Base-by-base conservation (phyloP, 2,113 vertebrate species). In the Plotosus lineatus region DNA sequence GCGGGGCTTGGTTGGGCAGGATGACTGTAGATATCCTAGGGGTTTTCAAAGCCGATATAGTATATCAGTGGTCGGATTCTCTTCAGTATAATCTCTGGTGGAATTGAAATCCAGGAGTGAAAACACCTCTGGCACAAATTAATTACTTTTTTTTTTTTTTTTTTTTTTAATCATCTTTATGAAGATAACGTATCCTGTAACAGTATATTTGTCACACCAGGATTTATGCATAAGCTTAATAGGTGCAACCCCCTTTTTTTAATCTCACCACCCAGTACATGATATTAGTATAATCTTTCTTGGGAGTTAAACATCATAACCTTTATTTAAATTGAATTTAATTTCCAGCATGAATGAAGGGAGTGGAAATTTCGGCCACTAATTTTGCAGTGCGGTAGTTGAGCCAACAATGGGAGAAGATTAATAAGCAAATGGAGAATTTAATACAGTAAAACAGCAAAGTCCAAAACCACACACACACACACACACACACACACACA, bases 351-450 rank as follows among this genome's bases (percentile, higher is more conserved):
- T 83, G 85, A 89, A 90, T 82, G 83, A 88, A 78, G 83, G 79
- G 65, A 82, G 81, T 84, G 79, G 86, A 84, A 79, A 83, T 80
- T 75, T 68, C 21, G 17, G 79, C 26, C 87, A 77, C 81, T 19
- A 21, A 80, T 83, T 86, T 51, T 83, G 58, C 61, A 9, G 82
- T 17, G 17, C 80, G 61, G 82, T 85, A 83, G 81, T 81, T 76
- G 26, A 76, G 82, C 78, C 81, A 81, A 85, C 78, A 68, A 42
- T 50, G 81, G 74, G 79, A 68, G 85, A 87, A 84, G 86, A 91
- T 91, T 90, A 89, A 90, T 87, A 89, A 90, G 86, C 85, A 82
- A 85, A 87, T 83, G 36, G 75, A 78, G 85, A 86, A 88, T 87
- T 74, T 40, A n/a, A 58, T 50, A 74, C 44, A 63, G 28, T 80